Evolutionary conservation across 2,797 vertebrate species (phyloP).

Genomic region (Rhinichthys osculus): DNA sequence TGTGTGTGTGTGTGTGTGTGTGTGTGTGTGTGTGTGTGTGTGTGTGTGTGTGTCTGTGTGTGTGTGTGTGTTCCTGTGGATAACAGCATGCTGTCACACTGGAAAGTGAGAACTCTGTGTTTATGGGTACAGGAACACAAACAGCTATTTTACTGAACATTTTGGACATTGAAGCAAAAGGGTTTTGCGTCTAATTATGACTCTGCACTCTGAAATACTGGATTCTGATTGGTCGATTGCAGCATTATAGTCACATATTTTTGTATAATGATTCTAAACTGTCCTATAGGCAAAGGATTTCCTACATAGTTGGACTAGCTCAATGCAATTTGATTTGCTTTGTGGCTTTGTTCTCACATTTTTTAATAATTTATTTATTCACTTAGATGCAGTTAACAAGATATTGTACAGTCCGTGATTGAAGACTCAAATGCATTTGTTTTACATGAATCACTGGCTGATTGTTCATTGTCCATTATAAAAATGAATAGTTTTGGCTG

Average conservation of each 20-base stretch:
- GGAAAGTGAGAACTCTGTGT: constrained; percentile 27
- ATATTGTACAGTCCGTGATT: background rate
- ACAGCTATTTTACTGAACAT: background rate
- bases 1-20: too few species aligned
- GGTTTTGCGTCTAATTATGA: background rate
- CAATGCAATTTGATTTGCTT: background rate
- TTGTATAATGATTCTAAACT: background rate
- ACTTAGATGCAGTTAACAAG: background rate
- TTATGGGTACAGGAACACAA: background rate
- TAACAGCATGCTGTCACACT: constrained; percentile 38
- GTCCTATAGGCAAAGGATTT: background rate
- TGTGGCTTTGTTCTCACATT: background rate
- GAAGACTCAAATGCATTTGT: background rate
- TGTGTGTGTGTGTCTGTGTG: too few species aligned
- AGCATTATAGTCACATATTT: background rate
- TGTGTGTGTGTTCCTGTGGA: background rate
- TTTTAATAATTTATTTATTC: background rate
- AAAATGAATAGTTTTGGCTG: background rate
- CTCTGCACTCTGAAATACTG: background rate
- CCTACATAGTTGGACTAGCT: background rate
- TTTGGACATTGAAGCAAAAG: background rate
- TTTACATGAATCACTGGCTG: background rate
- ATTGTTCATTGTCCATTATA: too few species aligned
- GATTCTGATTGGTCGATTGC: constrained; percentile 4
- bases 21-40: too few species aligned